Base-by-base conservation (phyloP, 2,113 vertebrate genomes). In the Sorex fumeus region DNA sequence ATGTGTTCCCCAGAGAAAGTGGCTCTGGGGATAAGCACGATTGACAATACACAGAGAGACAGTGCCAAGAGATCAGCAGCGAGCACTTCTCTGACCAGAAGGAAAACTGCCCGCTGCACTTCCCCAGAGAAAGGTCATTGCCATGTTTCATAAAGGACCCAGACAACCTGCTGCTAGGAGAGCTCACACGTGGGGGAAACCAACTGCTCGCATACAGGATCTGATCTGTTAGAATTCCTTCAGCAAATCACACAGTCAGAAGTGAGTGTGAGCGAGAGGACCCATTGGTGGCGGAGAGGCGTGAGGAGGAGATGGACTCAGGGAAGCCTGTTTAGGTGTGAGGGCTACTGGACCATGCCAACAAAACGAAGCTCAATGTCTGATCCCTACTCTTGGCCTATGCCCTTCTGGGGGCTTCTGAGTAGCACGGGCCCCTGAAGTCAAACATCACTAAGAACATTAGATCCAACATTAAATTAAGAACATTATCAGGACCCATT, bases 301-400 rank as follows among this genome's bases (percentile, higher is more conserved):
- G 69, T 91, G 81, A 45, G 82, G 86, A 95, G 75, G 45, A 94
- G 66, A 91, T 96, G 91, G 74, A 90, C 91, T 86, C 93, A 74
- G 50, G 86, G 96, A 91, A 47, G 32, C 75, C 87, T 88, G 18
- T 66, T 32, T 70, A 90, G 69, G 60, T 85, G 57, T 11, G 66
- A 66, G 85, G 23, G 30, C 18, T 60, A 19, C 18, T 60, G 57
- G 21, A 19, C 57, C 57, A 60, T 3, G 18, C 5, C 79, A 88
- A 50, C 27, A 84, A 92, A 87, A 53, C 32, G 45, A 90, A 92
- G 27, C 74, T 93, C 53, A 87, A 89, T 47, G 25, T 87, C 69
- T 53, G 40, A 80, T 72, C 18, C 18, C 15, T 67, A 45, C 21
- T 18, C 6, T 10, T 28, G n/a, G 47, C 34, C 27, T 50, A 7